Base-by-base conservation (phyloP, 2,113 vertebrate species). In the Eleginops maclovinus region DNA sequence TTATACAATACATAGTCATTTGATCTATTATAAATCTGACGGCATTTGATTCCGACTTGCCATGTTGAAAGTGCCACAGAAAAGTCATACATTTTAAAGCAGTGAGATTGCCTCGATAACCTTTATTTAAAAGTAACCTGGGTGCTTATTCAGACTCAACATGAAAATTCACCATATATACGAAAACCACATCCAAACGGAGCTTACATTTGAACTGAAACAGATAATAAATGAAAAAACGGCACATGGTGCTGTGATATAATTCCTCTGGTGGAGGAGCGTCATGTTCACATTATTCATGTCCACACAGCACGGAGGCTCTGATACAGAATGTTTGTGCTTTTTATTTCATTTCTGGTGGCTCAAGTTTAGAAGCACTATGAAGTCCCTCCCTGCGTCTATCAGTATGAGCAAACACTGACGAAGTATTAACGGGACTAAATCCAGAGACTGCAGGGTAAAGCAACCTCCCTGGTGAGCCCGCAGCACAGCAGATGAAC, bases 381-480 rank as follows among this genome's bases (percentile, higher is more conserved):
- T 5, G 47, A 47, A 7, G 6, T n/a, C 21, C 49, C 36, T 72
- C 67, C 44, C 40, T 56, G 79, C 51, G 74, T 72, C 82, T 77
- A 19, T 85, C 85, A 68, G 62, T 55, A 21, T 58, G 58, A 79
- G 72, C 80, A 87, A 85, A 85, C 79, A 83, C 54, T 49, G 55
- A 76, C 78, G 62, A 70, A 79, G 68, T 82, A 77, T 71, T 77
- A 85, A 69, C 71, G 40, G 66, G 77, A 77, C 69, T 74, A 83
- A 83, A 84, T 70, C 72, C 72, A 79, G 65, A 81, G 41, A 66
- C 73, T 66, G 65, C 36, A 4, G 69, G 77, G 66, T 71, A 51
- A 67, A 84, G 75, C 69, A 64, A 15, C 41, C 50, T 78, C 51
- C 66, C 70, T 15, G 9, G 21, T 11, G 72, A 61, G 75, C 50